Evolutionary conservation across 2,113 vertebrate genomes (phyloP).

Genomic region (Platysternon megacephalum): DNA sequence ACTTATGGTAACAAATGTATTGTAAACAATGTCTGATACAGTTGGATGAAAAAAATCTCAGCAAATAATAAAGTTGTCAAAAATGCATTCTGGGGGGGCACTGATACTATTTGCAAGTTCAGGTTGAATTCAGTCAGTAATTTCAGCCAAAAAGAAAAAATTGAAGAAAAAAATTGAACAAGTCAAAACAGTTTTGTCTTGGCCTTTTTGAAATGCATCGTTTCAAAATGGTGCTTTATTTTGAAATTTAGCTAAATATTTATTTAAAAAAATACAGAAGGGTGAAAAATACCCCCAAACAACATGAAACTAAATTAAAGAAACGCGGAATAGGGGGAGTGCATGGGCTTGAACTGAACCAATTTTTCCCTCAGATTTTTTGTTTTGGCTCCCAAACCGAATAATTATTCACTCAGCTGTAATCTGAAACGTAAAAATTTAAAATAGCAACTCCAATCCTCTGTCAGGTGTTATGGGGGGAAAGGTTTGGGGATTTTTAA

Average conservation of each 20-base stretch:
- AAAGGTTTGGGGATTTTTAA: accelerated
- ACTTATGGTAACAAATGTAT: not conserved
- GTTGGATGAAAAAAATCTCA: not conserved
- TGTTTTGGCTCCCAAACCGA: not conserved
- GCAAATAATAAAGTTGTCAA: not conserved
- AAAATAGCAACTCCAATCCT: not conserved
- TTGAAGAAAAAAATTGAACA: not conserved
- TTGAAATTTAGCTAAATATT: not conserved
- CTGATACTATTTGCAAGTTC: not conserved
- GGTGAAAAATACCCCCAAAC: not conserved
- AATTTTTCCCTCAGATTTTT: not conserved
- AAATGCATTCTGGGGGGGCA: not conserved
- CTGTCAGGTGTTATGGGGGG: accelerated
- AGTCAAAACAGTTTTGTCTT: not conserved
- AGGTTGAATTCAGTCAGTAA: not conserved
- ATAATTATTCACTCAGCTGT: not conserved
- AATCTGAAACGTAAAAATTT: not conserved
- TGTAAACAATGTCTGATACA: not conserved
- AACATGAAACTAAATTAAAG: not conserved
- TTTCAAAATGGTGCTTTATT: not conserved
- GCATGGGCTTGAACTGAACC: not conserved
- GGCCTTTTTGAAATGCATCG: not conserved
- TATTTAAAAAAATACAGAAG: not conserved
- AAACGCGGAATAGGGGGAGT: not conserved
- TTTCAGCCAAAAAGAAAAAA: not conserved